phyloP scores from a whole-genome alignment of 2,888 invertebrate genomes.

The Lycaena phlaeas region DNA sequence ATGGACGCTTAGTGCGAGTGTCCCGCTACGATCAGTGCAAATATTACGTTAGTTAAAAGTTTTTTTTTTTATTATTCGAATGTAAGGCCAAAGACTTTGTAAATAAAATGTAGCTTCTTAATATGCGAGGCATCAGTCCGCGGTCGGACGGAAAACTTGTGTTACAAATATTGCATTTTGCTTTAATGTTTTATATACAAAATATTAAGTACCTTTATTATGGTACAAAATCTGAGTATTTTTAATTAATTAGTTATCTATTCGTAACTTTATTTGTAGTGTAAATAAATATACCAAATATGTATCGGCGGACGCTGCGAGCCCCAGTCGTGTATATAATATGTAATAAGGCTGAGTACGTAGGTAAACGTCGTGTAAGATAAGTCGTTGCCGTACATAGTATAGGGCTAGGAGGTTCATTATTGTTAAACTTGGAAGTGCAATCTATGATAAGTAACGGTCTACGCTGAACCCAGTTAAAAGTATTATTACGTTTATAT shows the following conservation, averaged over 20 bases:
- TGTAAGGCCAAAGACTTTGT: constrained; percentile 70
- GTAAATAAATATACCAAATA: constrained; percentile 72
- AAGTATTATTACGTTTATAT: constrained; percentile 73
- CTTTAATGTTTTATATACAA: constrained; percentile 55
- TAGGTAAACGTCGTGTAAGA: constrained; percentile 39
- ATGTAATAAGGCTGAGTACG: constrained; percentile 44
- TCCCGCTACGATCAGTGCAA: constrained; percentile 38
- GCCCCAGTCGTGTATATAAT: constrained; percentile 50
- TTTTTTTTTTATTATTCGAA: constrained; percentile 47
- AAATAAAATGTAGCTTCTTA: constrained; percentile 36
- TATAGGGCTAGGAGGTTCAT: constrained; percentile 38
- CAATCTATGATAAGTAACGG: constrained; percentile 67
- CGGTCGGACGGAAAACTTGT: constrained; percentile 40
- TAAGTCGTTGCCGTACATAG: constrained; percentile 37
- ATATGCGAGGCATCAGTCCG: constrained; percentile 35
- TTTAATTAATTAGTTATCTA: constrained; percentile 49
- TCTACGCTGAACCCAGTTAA: constrained; percentile 59
- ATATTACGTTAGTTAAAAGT: constrained; percentile 39
- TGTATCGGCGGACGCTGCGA: constrained; percentile 43
- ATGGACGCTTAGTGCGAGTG: constrained; percentile 17
- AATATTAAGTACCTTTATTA: constrained; percentile 37
- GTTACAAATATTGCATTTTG: constrained; percentile 70
- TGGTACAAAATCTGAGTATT: constrained; percentile 63
- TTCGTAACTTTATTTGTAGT: constrained; percentile 39
- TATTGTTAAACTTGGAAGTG: constrained; percentile 66